A percentile compares a stretch with the other conserved stretches of the same genome.
phyloP scores from a whole-genome alignment of 2,113 vertebrate genomes.

The Platysternon megacephalum region DNA sequence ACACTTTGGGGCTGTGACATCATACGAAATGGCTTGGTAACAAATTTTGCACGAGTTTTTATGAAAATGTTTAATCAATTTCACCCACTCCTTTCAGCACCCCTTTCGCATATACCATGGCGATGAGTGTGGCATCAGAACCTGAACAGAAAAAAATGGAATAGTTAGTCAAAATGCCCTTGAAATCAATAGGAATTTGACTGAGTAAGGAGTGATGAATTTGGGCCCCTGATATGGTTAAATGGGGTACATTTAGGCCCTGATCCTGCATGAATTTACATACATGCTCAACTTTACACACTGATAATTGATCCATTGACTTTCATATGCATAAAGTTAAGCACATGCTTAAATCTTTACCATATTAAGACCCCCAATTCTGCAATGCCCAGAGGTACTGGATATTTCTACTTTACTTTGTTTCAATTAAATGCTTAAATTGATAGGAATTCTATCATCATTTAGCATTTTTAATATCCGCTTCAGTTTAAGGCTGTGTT shows the following conservation, averaged over 20 bases:
- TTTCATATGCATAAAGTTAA: neutral
- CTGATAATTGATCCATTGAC: neutral
- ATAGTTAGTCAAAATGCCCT: neutral
- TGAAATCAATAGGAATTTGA: neutral
- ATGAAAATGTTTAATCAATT: neutral
- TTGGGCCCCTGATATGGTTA: neutral
- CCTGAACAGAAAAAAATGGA: neutral
- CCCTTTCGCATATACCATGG: neutral
- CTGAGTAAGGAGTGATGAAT: neutral
- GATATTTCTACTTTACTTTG: neutral
- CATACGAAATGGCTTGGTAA: neutral
- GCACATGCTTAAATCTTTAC: neutral
- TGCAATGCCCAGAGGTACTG: neutral
- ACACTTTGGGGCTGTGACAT: neutral
- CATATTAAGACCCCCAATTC: neutral
- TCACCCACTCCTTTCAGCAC: neutral
- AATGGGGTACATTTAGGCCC: neutral
- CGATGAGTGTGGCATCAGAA: neutral
- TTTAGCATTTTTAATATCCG: neutral
- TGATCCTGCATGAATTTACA: neutral
- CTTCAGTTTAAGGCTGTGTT: neutral
- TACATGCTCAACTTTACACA: neutral
- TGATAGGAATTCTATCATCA: neutral
- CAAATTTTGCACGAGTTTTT: neutral
- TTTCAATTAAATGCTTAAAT: neutral